Percentiles rank a stretch among this genome's conserved stretches.
Evolutionary conservation across 2,888 invertebrate species (phyloP).

Genomic region (Mesorhabditis spiculigera): DNA sequence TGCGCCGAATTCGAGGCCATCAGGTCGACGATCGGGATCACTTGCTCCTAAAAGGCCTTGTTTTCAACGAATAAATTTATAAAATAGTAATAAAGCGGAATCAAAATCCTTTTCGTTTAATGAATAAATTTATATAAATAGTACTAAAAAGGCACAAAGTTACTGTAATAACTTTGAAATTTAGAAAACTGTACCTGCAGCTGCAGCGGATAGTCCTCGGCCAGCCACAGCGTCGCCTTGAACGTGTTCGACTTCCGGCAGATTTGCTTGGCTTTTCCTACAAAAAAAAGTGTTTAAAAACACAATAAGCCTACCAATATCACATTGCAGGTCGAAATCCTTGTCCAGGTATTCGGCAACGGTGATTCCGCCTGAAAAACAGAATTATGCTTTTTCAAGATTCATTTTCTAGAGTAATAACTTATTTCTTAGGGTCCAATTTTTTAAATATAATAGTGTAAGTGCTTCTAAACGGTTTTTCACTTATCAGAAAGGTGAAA

Average conservation of each 20-base stretch:
- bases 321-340: constrained; percentile 66
- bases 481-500: too few relatives aligned
- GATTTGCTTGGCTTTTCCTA: constrained; percentile 30
- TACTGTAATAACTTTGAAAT: background rate
- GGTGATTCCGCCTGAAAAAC: constrained; percentile 66
- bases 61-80: background rate
- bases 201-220: constrained; percentile 87
- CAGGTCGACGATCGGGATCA: constrained; percentile 92
- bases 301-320: constrained; percentile 26
- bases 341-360: constrained; percentile 85
- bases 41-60: constrained; percentile 64
- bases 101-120: too few relatives aligned
- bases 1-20: constrained; percentile 97
- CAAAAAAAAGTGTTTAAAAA: background rate
- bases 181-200: constrained; percentile 73
- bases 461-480: too few relatives aligned
- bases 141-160: too few relatives aligned
- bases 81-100: background rate
- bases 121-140: too few relatives aligned
- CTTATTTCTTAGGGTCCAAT: too few relatives aligned
- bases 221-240: constrained; percentile 86
- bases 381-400: background rate
- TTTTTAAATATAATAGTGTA: too few relatives aligned
- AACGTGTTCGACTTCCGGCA: constrained; percentile 59
- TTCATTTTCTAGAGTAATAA: too few relatives aligned